A percentile compares a stretch with the other conserved stretches of the same genome.
phyloP scores from a whole-genome alignment of 2,888 invertebrate genomes.

The Cryptophagus acutangulus region DNA sequence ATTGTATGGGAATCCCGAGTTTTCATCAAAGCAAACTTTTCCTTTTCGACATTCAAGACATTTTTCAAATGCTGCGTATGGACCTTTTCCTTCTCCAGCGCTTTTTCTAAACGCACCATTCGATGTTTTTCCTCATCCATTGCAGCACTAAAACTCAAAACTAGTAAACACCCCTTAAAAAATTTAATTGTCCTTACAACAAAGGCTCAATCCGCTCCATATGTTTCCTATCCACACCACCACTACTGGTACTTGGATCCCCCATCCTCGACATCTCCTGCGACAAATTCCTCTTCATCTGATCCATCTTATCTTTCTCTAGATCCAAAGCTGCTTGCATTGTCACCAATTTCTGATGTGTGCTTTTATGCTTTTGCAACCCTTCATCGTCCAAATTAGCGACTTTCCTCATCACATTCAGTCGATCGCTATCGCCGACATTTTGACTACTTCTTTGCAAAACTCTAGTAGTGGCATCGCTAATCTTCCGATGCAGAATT shows the following conservation, averaged over 20 bases:
- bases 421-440: slow-evolving; percentile 47
- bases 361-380: too few relatives aligned
- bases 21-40: too few relatives aligned
- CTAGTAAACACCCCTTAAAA: too few relatives aligned
- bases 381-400: too few relatives aligned
- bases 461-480: slow-evolving; percentile 50
- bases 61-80: slow-evolving; percentile 21
- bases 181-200: too few relatives aligned
- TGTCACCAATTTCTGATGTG: too few relatives aligned
- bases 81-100: slow-evolving; percentile 25
- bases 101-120: slow-evolving; percentile 25
- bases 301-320: slow-evolving; percentile 26
- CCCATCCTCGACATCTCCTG: too few relatives aligned
- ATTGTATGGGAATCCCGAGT: too few relatives aligned
- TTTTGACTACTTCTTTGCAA: slow-evolving; percentile 27
- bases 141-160: slow-evolving; percentile 17
- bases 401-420: slow-evolving; percentile 49
- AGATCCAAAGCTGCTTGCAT: slow-evolving; percentile 27
- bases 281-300: slow-evolving; percentile 24
- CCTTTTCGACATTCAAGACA: slow-evolving; percentile 21
- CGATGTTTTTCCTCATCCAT: slow-evolving; percentile 27
- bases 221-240: too few relatives aligned
- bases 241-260: too few relatives aligned
- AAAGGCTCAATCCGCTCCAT: too few relatives aligned
- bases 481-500: slow-evolving; percentile 52